Conservation (phyloP, 2,797 vertebrate genomes). For the Chelon auratus region DNA sequence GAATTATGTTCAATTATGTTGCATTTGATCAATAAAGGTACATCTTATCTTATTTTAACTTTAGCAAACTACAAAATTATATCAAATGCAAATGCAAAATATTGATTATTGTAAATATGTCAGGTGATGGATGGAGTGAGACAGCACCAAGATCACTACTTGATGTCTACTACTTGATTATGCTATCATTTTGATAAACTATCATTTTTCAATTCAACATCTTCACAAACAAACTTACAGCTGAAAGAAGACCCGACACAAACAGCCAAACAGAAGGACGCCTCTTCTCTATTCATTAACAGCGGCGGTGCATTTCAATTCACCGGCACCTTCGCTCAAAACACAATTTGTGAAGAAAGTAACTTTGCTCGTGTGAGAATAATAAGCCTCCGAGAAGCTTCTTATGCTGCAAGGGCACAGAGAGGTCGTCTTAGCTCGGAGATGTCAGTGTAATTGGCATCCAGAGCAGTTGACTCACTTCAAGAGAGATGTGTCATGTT, state of each 20-base stretch:
- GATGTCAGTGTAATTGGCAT: constrained; percentile 60
- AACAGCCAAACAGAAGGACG: background rate
- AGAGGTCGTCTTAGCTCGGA: constrained; percentile 39
- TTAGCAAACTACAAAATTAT: background rate
- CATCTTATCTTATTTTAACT: too few relatives aligned
- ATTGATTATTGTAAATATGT: background rate
- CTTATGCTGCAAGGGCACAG: constrained; percentile 15
- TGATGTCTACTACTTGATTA: too few relatives aligned
- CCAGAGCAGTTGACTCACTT: constrained; percentile 53
- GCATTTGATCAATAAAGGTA: too few relatives aligned
- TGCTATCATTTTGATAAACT: background rate
- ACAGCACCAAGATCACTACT: background rate
- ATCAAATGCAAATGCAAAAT: background rate
- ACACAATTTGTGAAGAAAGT: constrained; percentile 14
- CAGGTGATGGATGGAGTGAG: background rate
- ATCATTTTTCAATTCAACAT: background rate
- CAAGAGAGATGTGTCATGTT: constrained; percentile 39
- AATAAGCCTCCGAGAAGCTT: constrained; percentile 32
- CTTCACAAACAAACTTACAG: too few relatives aligned
- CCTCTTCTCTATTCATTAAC: background rate
- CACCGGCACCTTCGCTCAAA: constrained; percentile 1
- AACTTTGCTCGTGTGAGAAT: constrained; percentile 12
- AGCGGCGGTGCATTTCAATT: background rate
- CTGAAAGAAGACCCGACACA: background rate
- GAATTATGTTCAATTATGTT: background rate